Evolutionary conservation across 2,113 vertebrate species (phyloP).

Genomic region (Otus sunia): DNA sequence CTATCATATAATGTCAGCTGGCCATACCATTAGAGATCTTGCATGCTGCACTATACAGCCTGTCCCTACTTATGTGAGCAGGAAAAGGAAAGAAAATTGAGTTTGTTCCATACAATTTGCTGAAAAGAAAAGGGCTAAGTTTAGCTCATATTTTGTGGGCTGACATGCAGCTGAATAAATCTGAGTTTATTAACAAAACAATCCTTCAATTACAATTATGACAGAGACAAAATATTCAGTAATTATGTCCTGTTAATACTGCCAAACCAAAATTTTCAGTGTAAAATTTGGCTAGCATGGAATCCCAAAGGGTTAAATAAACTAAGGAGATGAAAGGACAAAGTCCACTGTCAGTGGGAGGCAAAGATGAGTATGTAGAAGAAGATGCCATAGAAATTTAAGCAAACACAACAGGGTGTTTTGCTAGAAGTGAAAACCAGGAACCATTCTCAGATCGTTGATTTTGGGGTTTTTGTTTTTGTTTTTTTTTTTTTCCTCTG

Average conservation of each 20-base stretch:
- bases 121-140: not conserved
- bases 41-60: not conserved
- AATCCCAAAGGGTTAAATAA: not conserved
- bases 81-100: not conserved
- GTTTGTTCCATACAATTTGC: not conserved
- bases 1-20: not conserved
- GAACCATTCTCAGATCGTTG: not conserved
- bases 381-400: not conserved
- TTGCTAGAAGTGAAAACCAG: not conserved
- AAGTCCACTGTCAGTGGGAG: not conserved
- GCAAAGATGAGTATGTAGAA: not conserved
- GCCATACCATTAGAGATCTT: not conserved
- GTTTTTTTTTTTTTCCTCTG: not conserved
- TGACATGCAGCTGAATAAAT: not conserved
- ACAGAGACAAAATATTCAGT: not conserved
- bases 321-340: not conserved
- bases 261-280: not conserved
- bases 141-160: not conserved
- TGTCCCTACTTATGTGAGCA: not conserved
- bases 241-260: not conserved
- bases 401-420: not conserved
- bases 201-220: not conserved
- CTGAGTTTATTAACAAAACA: not conserved
- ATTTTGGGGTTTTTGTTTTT: not conserved
- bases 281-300: not conserved